Conservation (phyloP, 2,888 invertebrate species). For the Atethmia centrago region DNA sequence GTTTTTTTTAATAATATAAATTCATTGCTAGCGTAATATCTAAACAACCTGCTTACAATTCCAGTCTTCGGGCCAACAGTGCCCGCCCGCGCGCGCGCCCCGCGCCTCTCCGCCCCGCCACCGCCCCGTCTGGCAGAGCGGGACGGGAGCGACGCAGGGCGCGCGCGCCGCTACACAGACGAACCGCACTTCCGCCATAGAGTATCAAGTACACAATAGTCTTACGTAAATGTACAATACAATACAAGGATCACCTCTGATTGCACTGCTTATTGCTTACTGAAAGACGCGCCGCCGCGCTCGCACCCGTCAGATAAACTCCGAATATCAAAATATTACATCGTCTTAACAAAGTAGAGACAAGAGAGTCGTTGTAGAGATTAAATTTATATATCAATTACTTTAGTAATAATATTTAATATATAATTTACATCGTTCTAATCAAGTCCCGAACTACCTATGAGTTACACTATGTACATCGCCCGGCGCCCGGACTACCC, state of each 20-base stretch:
- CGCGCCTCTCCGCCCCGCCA: constrained; percentile 39
- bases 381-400: constrained; percentile 67
- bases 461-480: constrained; percentile 70
- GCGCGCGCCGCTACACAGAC: constrained; percentile 44
- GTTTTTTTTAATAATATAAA: constrained; percentile 79
- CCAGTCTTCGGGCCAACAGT: constrained; percentile 75
- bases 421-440: constrained; percentile 72
- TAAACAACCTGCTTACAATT: constrained; percentile 85
- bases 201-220: constrained; percentile 71
- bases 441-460: constrained; percentile 69
- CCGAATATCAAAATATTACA: constrained; percentile 84
- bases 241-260: constrained; percentile 76
- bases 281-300: constrained; percentile 59
- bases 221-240: constrained; percentile 70
- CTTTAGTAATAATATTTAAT: constrained; percentile 65
- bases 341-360: constrained; percentile 80
- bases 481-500: constrained; percentile 17
- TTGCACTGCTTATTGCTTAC: constrained; percentile 84
- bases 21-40: constrained; percentile 84
- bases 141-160: constrained; percentile 12
- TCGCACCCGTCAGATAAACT: constrained; percentile 78
- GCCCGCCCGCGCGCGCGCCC: constrained; percentile 49
- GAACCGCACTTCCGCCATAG: constrained; percentile 66
- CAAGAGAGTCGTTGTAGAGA: constrained; percentile 83
- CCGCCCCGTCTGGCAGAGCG: neutral